Base-by-base conservation (phyloP, 2,888 invertebrate species). In the Caenorhabditis drosophilae region DNA sequence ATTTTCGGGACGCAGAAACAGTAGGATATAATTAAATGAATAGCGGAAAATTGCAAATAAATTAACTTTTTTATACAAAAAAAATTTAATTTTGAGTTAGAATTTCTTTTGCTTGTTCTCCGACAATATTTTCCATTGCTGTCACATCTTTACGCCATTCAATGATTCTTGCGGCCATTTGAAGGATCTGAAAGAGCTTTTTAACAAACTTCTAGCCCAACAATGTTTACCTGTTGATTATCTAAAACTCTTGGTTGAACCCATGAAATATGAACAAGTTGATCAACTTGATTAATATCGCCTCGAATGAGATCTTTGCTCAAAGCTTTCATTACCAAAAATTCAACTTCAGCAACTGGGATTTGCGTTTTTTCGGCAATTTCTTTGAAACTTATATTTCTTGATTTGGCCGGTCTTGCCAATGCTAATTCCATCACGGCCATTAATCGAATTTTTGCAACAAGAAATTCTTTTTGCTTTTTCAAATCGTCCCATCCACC, bases 401-500 rank as follows among this genome's bases (percentile, higher is more conserved):
- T 86, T 77, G 92, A 89, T 48, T 92, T 92, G 0, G 94, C 91
- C 0, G 93, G 90, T 49, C 95, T 89, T 84, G 92, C 92, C 84
- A 97, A 94, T 0, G 97, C 94, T 93, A 97, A 93, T 89, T 96
- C 94, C 95, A 98, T 97, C 0, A 98, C 88, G 84, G 96, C 94
- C 16, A 98, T 87, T 20, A 99, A 87, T 0, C 93, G 92, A 64
- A 98, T 93, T 86, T 98, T 99, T 85, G 93, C 91, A 22, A 79
- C 64, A 35, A 84, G 59, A 22, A 77, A 61, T 4, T 75, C 72
- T 25, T 68, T 71, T 45, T 79, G 66, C 31, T 69, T 71, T 41
- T 73, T 73, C 49, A 84, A 68, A 40, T 82, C 78, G 18, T 72
- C 67, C 72, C 80, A 86, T 79, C 84, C 85, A 81, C 63, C 89